These are phyloP conservation scores for Oncorhynchus nerka DNA, from an alignment of 2,113 vertebrate genomes.

Conservation along the genomic window DNA sequence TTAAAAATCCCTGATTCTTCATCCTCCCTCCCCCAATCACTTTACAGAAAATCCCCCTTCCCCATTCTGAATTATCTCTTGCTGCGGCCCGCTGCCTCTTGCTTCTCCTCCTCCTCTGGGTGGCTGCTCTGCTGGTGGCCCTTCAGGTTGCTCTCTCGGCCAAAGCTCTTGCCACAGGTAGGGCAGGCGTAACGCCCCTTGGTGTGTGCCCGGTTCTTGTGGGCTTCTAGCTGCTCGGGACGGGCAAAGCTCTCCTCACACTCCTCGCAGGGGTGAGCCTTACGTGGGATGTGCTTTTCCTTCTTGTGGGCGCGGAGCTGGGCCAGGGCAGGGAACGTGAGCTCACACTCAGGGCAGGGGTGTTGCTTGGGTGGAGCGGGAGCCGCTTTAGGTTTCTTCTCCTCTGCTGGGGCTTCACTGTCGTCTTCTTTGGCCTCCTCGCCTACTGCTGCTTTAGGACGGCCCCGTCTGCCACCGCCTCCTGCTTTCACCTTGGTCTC, in stretches of 20 bases:
- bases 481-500: conserved; percentile 15
- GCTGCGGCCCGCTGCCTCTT: not conserved
- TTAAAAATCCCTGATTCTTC: conserved; percentile 13
- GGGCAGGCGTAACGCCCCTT: conserved; percentile 78
- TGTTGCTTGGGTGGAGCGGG: conserved; percentile 46
- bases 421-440: conserved; percentile 53
- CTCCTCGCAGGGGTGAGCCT: conserved; percentile 73
- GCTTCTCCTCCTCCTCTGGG: conserved; percentile 51
- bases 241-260: conserved; percentile 78
- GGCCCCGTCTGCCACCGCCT: conserved; percentile 57
- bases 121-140: conserved; percentile 79
- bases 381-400: conserved; percentile 61
- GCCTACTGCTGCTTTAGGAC: conserved; percentile 61
- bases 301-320: conserved; percentile 74
- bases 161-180: conserved; percentile 84
- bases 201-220: conserved; percentile 78
- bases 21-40: not conserved
- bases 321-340: conserved; percentile 56
- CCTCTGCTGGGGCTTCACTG: conserved; percentile 44
- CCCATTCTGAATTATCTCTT: conserved; percentile 61
- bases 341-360: conserved; percentile 71
- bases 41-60: conserved; percentile 2
- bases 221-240: conserved; percentile 73
- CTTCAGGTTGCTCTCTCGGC: conserved; percentile 81
- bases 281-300: conserved; percentile 71